These are phyloP conservation scores for Pyrrhura leucotis DNA, from an alignment of 2,797 vertebrate genomes.

Conservation along the genomic window DNA sequence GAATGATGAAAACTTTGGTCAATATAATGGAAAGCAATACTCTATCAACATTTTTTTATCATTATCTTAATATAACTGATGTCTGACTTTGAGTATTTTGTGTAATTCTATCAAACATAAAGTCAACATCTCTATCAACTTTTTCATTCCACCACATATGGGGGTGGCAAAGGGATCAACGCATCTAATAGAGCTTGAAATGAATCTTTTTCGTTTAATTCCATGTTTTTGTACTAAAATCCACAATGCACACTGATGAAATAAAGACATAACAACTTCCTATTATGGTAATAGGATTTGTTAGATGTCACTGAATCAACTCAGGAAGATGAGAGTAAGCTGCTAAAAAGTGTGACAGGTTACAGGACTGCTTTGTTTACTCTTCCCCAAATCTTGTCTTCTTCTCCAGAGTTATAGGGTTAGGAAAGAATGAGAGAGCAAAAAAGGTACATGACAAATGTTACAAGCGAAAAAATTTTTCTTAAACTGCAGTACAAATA, in stretches of 20 bases:
- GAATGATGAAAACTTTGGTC: not conserved
- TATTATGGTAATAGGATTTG: not conserved
- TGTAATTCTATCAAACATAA: not conserved
- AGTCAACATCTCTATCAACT: not conserved
- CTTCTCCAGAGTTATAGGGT: not conserved
- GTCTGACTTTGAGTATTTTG: not conserved
- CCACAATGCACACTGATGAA: not conserved
- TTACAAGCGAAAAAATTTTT: not conserved
- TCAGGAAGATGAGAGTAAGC: not conserved
- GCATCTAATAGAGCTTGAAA: slow-evolving; percentile 36
- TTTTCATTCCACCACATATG: not conserved
- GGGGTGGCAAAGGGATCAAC: not conserved
- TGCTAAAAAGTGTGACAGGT: not conserved
- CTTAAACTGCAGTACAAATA: not conserved
- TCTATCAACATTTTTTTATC: not conserved
- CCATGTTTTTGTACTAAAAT: not conserved
- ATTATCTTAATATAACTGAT: not conserved
- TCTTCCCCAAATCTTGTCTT: not conserved
- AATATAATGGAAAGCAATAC: not conserved
- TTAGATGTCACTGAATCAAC: not conserved
- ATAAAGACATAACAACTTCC: not conserved
- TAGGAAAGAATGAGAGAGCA: not conserved
- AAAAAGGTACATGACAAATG: not conserved
- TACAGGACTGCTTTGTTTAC: not conserved
- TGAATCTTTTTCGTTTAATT: not conserved